Evolutionary conservation across 2,113 vertebrate species (phyloP).

Genomic region (Tretioscincus oriximinensis): DNA sequence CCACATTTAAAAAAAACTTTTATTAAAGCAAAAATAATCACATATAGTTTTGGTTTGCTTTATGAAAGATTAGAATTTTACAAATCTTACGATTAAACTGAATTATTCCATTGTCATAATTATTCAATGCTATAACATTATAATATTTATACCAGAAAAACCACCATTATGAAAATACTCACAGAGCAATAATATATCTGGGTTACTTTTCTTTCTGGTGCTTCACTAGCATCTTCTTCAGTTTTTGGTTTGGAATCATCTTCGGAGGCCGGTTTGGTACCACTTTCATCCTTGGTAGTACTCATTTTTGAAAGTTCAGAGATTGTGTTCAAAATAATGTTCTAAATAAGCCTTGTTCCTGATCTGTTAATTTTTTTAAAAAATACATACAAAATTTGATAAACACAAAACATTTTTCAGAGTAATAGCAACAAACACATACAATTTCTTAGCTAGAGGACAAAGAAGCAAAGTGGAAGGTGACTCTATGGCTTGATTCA

Average conservation of each 20-base stretch:
- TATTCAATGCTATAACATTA: not conserved
- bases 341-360: not conserved
- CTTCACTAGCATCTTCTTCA: not conserved
- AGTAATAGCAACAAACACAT: not conserved
- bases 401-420: not conserved
- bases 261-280: not conserved
- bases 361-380: not conserved
- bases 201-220: not conserved
- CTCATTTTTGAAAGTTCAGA: constrained; percentile 39
- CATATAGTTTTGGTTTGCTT: not conserved
- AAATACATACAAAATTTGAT: not conserved
- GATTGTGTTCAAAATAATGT: not conserved
- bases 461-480: not conserved
- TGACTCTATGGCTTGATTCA: too few species aligned
- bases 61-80: not conserved
- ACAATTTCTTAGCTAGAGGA: not conserved
- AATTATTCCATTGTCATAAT: not conserved
- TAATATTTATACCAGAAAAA: accelerated
- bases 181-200: constrained; percentile 48
- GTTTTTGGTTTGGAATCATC: not conserved
- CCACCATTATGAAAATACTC: constrained; percentile 3
- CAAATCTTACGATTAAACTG: not conserved
- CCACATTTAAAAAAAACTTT: not conserved
- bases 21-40: not conserved
- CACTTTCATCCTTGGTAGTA: not conserved